Base-by-base conservation (phyloP, 2,113 vertebrate species). In the Phaetusa simplex region DNA sequence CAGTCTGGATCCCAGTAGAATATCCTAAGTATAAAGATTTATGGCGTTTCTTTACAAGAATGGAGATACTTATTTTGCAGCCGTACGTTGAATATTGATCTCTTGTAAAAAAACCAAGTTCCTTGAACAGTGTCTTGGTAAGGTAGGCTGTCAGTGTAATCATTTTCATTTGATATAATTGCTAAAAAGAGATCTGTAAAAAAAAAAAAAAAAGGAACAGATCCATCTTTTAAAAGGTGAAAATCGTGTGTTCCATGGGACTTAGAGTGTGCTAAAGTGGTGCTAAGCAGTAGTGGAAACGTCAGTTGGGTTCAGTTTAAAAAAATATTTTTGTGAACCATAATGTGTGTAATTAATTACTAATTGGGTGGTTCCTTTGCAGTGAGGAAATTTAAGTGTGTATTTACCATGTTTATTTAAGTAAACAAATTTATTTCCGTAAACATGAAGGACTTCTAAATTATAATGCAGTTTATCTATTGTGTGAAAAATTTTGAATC, bases 151-250 rank as follows among this genome's bases (percentile, higher is more conserved):
- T 43, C 70, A 77, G n/a, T 92, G 65, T 53, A 70, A 97, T 85
- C 36, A 90, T 71, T 96, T 96, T n/a, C 45, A 22, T 87, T 92
- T 97, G 55, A 90, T 59, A 47, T 93, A 95, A 87, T 90, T 92
- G 45, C 80, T 89, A 58, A 91, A 92, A 79, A 38, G 47, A 74
- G 74, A 78, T 73, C 70, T 90, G 82, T 81, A 80, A 91, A 83
- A 24, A 52, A 91, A 23, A 58, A 91, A 94, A 42, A 42, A 40
- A 9, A 40, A 40, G 10, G 50, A 89, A 61, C 55, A 95, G 82
- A 58, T 82, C 36, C 52, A 92, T 65, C 43, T 52, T 80, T 43
- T 81, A 47, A 86, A 94, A 86, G 18, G 91, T 61, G 52, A 61
- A 76, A 86, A n/a, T 82, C 2, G 3, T 21, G 17, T 76, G 26